Conservation (phyloP, 2,797 vertebrate genomes). For the Falco rusticolus region DNA sequence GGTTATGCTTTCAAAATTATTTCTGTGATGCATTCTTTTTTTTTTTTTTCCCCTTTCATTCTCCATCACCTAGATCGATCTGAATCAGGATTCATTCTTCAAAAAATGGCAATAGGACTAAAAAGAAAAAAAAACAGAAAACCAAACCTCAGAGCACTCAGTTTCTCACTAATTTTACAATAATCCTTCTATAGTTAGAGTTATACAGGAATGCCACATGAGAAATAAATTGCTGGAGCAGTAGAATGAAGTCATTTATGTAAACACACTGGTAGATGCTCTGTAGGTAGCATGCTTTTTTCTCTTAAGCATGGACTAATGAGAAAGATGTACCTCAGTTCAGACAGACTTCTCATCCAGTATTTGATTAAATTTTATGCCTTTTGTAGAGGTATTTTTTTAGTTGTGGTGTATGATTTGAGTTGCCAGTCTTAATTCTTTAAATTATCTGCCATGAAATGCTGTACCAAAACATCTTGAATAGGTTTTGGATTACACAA, state of each 20-base stretch:
- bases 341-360: neutral
- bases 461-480: neutral
- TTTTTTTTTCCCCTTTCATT: neutral
- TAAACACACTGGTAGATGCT: neutral
- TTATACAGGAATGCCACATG: neutral
- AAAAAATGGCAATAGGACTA: neutral
- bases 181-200: neutral
- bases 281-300: neutral
- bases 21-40: neutral
- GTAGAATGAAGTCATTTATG: neutral
- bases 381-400: neutral
- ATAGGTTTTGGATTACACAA: neutral
- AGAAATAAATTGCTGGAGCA: neutral
- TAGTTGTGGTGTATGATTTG: neutral
- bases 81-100: neutral
- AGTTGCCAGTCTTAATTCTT: neutral
- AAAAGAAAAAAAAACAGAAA: neutral
- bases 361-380: neutral
- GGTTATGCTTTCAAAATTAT: neutral
- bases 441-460: neutral
- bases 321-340: neutral
- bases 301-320: neutral
- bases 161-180: neutral
- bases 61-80: neutral
- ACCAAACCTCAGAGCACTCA: neutral